Evolutionary conservation across 2,888 invertebrate species (phyloP).

Genomic region (Girardia tigrina): DNA sequence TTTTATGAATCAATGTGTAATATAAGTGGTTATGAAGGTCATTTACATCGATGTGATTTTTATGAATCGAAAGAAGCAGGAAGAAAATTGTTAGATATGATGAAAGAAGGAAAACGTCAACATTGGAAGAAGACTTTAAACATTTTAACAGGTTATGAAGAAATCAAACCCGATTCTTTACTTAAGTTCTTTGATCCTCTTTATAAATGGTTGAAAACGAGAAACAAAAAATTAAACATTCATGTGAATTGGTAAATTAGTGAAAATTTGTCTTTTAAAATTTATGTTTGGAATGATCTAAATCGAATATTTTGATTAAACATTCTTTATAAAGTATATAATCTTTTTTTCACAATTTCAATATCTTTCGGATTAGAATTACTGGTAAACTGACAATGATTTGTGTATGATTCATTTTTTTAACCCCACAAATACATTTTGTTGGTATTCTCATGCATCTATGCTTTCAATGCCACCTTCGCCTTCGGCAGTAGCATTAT

Average conservation of each 20-base stretch:
- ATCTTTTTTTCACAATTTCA: too few species aligned
- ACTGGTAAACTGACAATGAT: too few species aligned
- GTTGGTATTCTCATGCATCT: too few species aligned
- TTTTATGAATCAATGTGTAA: conserved; percentile 40
- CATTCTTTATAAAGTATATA: too few species aligned
- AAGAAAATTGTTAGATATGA: conserved; percentile 40
- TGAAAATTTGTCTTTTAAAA: too few species aligned
- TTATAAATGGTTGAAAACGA: conserved; percentile 61
- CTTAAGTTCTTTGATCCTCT: conserved; percentile 70
- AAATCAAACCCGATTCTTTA: conserved; percentile 64
- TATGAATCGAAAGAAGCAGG: conserved; percentile 37
- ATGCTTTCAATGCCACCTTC: too few species aligned
- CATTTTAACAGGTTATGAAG: conserved; percentile 60
- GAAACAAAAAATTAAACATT: conserved; percentile 38
- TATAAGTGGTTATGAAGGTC: conserved; percentile 38
- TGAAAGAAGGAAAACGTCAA: conserved; percentile 52
- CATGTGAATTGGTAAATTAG: conserved; percentile 39
- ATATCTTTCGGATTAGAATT: too few species aligned
- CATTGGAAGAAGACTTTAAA: conserved; percentile 62
- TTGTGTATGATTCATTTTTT: too few species aligned
- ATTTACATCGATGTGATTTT: conserved; percentile 40
- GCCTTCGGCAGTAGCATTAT: too few species aligned
- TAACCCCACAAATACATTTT: too few species aligned
- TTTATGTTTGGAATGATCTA: too few species aligned
- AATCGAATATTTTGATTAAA: too few species aligned